Percentiles rank a stretch among this genome's conserved stretches.
These are phyloP conservation scores for Cephonodes hylas DNA, from an alignment of 2,888 invertebrate genomes.

Conservation along the genomic window DNA sequence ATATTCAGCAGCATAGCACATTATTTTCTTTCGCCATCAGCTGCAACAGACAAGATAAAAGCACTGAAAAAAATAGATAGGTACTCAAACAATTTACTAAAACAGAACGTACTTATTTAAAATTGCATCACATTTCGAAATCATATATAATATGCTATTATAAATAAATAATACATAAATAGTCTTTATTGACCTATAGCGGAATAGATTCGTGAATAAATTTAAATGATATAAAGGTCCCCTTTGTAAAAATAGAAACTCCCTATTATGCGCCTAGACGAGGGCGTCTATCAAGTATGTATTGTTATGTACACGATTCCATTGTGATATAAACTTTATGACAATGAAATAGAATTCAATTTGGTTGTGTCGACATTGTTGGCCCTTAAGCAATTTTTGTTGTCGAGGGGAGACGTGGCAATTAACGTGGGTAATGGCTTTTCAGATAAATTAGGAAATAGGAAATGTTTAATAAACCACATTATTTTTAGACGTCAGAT, in stretches of 20 bases:
- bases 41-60: too few species aligned
- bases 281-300: conserved; percentile 44
- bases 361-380: background rate
- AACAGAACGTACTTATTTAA: too few species aligned
- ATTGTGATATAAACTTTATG: background rate
- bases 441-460: background rate
- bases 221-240: conserved; percentile 33
- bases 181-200: background rate
- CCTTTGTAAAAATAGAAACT: conserved; percentile 36
- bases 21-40: too few species aligned
- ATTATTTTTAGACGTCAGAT: background rate
- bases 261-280: conserved; percentile 52
- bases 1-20: too few species aligned
- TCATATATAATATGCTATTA: background rate
- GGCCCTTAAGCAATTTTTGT: background rate
- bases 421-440: background rate
- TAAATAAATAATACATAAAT: background rate
- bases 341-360: background rate
- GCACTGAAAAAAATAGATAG: too few species aligned
- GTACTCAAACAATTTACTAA: too few species aligned
- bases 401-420: background rate
- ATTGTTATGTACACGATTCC: conserved; percentile 20
- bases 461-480: background rate
- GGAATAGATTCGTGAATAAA: conserved; percentile 37
- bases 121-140: too few species aligned